phyloP scores from a whole-genome alignment of 2,113 vertebrate genomes.

The Xiphophorus maculatus region DNA sequence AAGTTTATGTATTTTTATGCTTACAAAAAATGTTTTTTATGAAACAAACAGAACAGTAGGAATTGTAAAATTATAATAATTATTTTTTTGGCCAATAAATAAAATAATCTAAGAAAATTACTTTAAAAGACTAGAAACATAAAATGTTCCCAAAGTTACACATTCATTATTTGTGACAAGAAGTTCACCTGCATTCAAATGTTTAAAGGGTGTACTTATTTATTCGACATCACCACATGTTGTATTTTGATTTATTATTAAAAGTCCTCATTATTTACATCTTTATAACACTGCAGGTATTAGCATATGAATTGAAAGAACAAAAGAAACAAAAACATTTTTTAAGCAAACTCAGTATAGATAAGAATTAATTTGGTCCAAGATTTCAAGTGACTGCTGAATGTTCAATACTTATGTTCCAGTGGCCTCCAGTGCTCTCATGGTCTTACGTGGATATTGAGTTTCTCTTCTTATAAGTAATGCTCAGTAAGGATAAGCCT shows the following conservation, averaged over 20 bases:
- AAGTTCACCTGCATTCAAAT: background rate
- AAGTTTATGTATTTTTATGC: too few relatives aligned
- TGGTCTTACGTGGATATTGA: slow-evolving; percentile 35
- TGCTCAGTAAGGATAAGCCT: slow-evolving; percentile 18
- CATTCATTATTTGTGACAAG: background rate
- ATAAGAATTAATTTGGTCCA: slow-evolving; percentile 40
- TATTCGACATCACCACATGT: slow-evolving; percentile 49
- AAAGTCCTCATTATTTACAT: slow-evolving; percentile 56
- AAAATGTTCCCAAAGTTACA: too few relatives aligned
- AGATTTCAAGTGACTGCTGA: slow-evolving; percentile 27
- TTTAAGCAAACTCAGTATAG: slow-evolving; percentile 12
- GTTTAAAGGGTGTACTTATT: slow-evolving; percentile 56
- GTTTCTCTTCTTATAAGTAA: slow-evolving; percentile 48
- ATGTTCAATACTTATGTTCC: slow-evolving; percentile 25
- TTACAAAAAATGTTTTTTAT: too few relatives aligned
- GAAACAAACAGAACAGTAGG: too few relatives aligned
- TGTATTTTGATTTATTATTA: slow-evolving; percentile 71
- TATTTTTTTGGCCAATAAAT: too few relatives aligned
- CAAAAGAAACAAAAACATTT: slow-evolving; percentile 34
- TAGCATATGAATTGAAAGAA: slow-evolving; percentile 42
- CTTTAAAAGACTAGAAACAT: too few relatives aligned
- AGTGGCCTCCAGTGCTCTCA: slow-evolving; percentile 48
- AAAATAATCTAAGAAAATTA: too few relatives aligned
- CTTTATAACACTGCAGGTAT: slow-evolving; percentile 60
- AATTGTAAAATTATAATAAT: too few relatives aligned